phyloP scores from a whole-genome alignment of 1,140 invertebrate species.

The Drosophila persimilis region DNA sequence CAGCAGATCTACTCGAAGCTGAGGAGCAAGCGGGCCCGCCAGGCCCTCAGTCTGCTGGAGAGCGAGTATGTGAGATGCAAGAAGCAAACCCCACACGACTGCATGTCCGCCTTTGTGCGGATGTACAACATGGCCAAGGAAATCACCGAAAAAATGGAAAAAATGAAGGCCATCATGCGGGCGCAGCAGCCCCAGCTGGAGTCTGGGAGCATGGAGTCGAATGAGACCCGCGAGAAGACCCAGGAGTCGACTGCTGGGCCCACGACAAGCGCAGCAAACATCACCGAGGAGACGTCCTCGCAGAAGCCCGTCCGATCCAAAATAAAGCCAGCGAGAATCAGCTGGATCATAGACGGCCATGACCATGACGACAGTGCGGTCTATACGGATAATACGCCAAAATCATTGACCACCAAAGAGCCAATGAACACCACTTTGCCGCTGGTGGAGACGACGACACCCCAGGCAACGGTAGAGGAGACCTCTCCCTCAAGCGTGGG shows the following conservation, averaged over 20 bases:
- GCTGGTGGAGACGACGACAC: constrained; percentile 2
- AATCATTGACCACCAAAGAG: constrained; percentile 11
- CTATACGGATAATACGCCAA: constrained; percentile 50
- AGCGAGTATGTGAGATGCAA: constrained; percentile 68
- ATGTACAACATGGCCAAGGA: constrained; percentile 77
- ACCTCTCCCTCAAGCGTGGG: constrained; percentile 1
- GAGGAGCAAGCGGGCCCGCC: constrained; percentile 58
- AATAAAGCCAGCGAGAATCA: constrained; percentile 65
- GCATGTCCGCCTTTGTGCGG: constrained; percentile 70
- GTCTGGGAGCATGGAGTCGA: constrained; percentile 38
- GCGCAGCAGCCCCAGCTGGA: constrained; percentile 47
- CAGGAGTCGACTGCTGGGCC: constrained; percentile 17
- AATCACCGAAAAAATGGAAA: constrained; percentile 73
- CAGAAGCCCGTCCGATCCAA: constrained; percentile 50
- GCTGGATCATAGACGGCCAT: constrained; percentile 75
- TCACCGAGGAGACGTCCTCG: constrained; percentile 25
- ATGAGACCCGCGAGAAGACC: neutral
- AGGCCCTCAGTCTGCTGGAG: constrained; percentile 57
- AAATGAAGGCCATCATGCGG: constrained; percentile 73
- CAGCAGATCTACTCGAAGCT: constrained; percentile 56
- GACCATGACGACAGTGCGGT: constrained; percentile 55
- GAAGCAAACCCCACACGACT: constrained; percentile 67
- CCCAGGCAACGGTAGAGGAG: neutral
- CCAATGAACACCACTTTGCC: neutral
- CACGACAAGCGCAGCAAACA: constrained; percentile 2